Base-by-base conservation (phyloP, 2,113 vertebrate genomes). In the Bos indicus region DNA sequence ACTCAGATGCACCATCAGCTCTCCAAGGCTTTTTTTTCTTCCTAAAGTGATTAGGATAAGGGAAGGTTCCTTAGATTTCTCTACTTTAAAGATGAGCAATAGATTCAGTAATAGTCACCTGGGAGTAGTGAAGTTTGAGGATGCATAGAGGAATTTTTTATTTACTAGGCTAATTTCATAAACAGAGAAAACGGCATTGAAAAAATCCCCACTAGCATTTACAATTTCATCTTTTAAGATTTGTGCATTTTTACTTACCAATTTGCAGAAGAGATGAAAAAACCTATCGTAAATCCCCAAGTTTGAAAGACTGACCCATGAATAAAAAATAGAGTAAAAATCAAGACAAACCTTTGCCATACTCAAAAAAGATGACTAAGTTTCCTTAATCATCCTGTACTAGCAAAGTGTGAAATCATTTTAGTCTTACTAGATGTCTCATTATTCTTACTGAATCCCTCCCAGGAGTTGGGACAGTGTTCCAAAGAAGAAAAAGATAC, bases 151-250 rank as follows among this genome's bases (percentile, higher is more conserved):
- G 7, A 67, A 64, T 33, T 92, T 56, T 92, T 96, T 77, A 95
- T 88, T 89, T 95, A 78, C 40, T 71, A 88, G 86, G 67, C 33
- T 86, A 46, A 91, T 56, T 94, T 89, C 89, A 90, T 94, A 80
- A 67, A 82, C 26, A 91, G 30, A 74, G 10, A 30, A 97, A 97
- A 90, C 13, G 21, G n/a, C 36, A 81, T 2, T 48, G 60, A 71
- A 94, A 96, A 87, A 59, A 13, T 48, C 13, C 9, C n/a, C 7
- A 9, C 10, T 56, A 89, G 56, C 36, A 74, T 91, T 92, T 95
- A 91, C 10, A 81, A 57, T 62, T 62, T 92, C 28, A 83, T 77
- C 30, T 92, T 93, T 87, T 83, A 54, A 94, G 51, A 86, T 56
- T 33, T 90, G 28, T 89, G 23, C 59, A 90, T 54, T 36, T 92